Evolutionary conservation across 2,797 vertebrate species (phyloP).

Genomic region (Platalea minor): DNA sequence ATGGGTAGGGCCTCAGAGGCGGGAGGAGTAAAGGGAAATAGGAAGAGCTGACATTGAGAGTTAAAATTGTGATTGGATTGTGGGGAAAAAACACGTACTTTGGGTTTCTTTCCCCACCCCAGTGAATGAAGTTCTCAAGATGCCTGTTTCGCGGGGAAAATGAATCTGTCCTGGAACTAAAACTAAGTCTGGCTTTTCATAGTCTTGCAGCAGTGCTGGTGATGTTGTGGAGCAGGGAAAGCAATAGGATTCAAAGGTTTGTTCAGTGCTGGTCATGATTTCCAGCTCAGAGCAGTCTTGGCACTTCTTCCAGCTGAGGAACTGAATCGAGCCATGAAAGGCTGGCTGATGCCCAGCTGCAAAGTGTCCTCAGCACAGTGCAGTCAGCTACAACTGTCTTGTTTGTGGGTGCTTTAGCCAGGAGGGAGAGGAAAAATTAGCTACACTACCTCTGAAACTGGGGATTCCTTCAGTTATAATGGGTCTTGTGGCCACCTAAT

Average conservation of each 20-base stretch:
- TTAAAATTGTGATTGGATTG: neutral
- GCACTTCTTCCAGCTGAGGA: neutral
- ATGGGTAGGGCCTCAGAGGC: conserved; percentile 77
- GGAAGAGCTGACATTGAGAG: neutral
- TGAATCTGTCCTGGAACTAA: neutral
- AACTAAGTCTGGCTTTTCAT: neutral
- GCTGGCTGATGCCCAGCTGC: neutral
- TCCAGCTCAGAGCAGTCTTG: neutral
- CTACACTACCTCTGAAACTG: neutral
- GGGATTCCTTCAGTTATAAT: neutral
- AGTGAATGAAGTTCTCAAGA: neutral
- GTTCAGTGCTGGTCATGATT: neutral
- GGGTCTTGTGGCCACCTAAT: neutral
- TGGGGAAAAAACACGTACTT: neutral
- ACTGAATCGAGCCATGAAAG: neutral
- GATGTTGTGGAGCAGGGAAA: neutral
- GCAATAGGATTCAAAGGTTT: neutral
- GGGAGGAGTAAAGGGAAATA: neutral
- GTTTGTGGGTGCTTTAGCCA: neutral
- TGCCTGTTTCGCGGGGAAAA: neutral
- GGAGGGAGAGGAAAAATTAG: neutral
- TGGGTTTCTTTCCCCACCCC: neutral
- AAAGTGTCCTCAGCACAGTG: neutral
- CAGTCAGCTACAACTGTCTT: neutral
- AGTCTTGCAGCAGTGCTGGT: neutral